phyloP scores from a whole-genome alignment of 1,140 invertebrate species.

The Zophobas atratus region DNA sequence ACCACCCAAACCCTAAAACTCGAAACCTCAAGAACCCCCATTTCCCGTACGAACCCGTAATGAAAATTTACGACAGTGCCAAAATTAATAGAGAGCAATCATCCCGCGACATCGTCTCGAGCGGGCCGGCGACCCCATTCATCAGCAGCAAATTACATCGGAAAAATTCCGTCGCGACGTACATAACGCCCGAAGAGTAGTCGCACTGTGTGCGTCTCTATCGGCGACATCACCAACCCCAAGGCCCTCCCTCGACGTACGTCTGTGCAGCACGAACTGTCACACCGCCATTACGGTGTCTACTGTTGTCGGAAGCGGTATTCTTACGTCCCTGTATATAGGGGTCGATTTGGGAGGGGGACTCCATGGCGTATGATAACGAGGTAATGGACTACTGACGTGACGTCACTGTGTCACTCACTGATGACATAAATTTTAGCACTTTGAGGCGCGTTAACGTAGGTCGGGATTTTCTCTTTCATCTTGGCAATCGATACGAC shows the following conservation, averaged over 20 bases:
- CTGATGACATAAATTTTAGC: constrained; percentile 35
- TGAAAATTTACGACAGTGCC: constrained; percentile 12
- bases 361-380: constrained; percentile 27
- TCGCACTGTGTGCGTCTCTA: background rate
- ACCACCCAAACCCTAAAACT: too few species aligned
- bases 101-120: constrained; percentile 9
- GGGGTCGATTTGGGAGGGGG: constrained; percentile 3
- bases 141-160: background rate
- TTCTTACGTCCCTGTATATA: constrained; percentile 21
- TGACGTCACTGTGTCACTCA: constrained; percentile 35
- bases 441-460: constrained; percentile 6
- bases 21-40: background rate
- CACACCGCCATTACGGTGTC: constrained; percentile 26
- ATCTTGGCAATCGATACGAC: constrained; percentile 35
- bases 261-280: constrained; percentile 1
- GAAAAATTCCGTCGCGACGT: constrained; percentile 4
- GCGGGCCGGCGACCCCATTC: constrained; percentile 2
- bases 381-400: constrained; percentile 27
- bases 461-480: constrained; percentile 41
- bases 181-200: background rate
- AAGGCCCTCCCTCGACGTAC: background rate
- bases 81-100: constrained; percentile 12
- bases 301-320: constrained; percentile 6
- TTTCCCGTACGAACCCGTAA: background rate
- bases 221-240: background rate